Conservation (phyloP, 2,797 vertebrate species). For the Centroberyx gerrardi region DNA sequence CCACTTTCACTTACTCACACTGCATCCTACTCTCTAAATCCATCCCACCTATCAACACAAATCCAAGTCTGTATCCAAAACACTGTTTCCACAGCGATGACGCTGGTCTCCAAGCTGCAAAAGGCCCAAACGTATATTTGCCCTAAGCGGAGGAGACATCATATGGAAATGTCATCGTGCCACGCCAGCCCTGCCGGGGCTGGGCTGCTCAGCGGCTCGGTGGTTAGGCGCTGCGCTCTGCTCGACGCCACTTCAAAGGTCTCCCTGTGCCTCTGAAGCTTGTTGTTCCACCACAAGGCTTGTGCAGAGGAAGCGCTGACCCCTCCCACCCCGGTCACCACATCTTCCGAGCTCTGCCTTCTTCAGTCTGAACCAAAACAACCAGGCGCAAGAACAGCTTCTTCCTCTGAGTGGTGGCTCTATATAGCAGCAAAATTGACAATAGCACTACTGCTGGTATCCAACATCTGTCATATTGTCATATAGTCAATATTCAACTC, state of each 20-base stretch:
- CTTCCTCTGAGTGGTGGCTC: background rate
- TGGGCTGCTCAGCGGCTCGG: conserved; percentile 50
- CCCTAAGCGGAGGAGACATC: conserved; percentile 42
- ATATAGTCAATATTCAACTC: too few species aligned
- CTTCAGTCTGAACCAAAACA: conserved; percentile 8
- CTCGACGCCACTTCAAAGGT: conserved; percentile 69
- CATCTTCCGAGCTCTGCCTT: conserved; percentile 47
- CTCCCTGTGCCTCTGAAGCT: conserved; percentile 22
- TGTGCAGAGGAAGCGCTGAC: conserved; percentile 52
- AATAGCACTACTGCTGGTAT: too few species aligned
- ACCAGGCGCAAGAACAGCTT: conserved; percentile 18
- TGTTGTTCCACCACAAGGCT: conserved; percentile 62
- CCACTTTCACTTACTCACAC: background rate
- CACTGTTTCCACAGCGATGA: background rate
- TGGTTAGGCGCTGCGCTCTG: conserved; percentile 65
- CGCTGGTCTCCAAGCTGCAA: conserved; percentile 7
- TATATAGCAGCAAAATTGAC: too few species aligned
- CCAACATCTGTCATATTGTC: too few species aligned
- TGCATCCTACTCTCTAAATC: background rate
- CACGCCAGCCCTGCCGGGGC: conserved; percentile 30
- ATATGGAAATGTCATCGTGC: conserved; percentile 71
- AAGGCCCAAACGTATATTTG: conserved; percentile 19
- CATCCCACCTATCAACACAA: background rate
- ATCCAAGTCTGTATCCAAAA: conserved; percentile 33
- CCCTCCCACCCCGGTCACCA: conserved; percentile 39